Percentiles rank a stretch among this genome's conserved stretches.
These are phyloP conservation scores for Cacatua alba DNA, from an alignment of 2,113 vertebrate genomes.

Conservation along the genomic window DNA sequence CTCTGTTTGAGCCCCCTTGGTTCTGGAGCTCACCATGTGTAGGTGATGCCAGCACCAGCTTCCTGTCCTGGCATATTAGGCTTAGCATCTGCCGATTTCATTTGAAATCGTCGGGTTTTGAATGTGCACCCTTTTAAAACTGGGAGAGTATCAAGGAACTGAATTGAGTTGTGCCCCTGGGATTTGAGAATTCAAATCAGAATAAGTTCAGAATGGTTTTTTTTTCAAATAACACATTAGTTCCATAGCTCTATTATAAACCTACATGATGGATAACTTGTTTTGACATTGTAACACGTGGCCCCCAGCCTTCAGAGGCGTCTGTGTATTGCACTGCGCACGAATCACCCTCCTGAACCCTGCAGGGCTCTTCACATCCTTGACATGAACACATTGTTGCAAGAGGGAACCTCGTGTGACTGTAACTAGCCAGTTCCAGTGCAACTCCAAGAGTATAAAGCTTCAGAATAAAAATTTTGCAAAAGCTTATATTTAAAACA, in stretches of 20 bases:
- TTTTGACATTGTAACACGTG: background rate
- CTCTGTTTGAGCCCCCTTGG: background rate
- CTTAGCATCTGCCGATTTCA: background rate
- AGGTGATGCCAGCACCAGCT: background rate
- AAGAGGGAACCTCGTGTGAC: background rate
- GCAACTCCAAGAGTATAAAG: background rate
- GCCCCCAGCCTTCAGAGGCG: background rate
- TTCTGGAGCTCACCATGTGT: background rate
- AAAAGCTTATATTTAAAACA: background rate
- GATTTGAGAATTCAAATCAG: background rate
- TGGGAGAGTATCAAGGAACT: constrained; percentile 33
- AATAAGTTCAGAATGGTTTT: constrained; percentile 33
- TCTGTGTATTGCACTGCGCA: background rate
- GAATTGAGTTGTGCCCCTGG: constrained; percentile 53
- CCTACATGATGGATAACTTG: constrained; percentile 20
- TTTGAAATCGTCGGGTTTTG: constrained; percentile 9
- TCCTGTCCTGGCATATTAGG: background rate
- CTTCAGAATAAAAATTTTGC: background rate
- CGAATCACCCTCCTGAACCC: background rate
- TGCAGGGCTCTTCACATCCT: background rate
- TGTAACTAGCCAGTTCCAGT: background rate
- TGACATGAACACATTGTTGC: background rate
- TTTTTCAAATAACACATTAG: constrained; percentile 55
- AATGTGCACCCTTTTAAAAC: constrained; percentile 36
- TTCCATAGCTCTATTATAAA: constrained; percentile 28